Base-by-base conservation (phyloP, 2,797 vertebrate species). In the Cossypha niveicapilla region DNA sequence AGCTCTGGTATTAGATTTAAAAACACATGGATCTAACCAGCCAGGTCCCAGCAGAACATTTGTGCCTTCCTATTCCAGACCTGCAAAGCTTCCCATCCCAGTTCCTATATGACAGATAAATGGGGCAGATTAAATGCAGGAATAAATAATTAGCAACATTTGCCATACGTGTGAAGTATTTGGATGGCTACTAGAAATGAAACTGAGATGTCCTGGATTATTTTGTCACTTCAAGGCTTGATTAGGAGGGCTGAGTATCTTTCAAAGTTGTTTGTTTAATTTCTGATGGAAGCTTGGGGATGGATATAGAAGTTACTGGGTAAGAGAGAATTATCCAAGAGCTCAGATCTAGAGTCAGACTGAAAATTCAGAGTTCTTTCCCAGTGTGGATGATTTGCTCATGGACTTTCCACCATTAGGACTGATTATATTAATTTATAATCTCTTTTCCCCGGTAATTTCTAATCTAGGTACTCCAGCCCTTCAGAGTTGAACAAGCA, bases 61-160 rank as follows among this genome's bases (percentile, higher is more conserved):
- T 39, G 11, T 61, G 23, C 70, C 56, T 80, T 88, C 35, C 30
- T 74, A 86, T 73, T 34, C 41, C 81, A 86, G 62, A 47, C 35
- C 37, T 91, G 51, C 16, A 92, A 62, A 27, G 1, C 50, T 85
- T 94, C 42, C 23, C 2, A 0, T 65, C 28, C 50, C 60, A 18
- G 28, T 85, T 75, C 62, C 90, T 88, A 2, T 3, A 10, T 54
- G 57, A 67, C 81, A 95, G 79, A 88, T 70, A 85, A 81, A 65
- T 30, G 89, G 68, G 83, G 68, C 8, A 47, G 56, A 25, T 75
- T 78, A 76, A 81, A 94, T 12, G 23, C 15, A 51, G 34, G 66
- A 92, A 75, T 81, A 90, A 92, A 86, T 88, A 71, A 88, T 90
- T 71, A 63, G 42, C 51, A 67, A 53, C 34, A 62, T 61, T 76